These are phyloP conservation scores for Drosophila repletoides DNA, from an alignment of 1,140 invertebrate species.

Conservation along the genomic window DNA sequence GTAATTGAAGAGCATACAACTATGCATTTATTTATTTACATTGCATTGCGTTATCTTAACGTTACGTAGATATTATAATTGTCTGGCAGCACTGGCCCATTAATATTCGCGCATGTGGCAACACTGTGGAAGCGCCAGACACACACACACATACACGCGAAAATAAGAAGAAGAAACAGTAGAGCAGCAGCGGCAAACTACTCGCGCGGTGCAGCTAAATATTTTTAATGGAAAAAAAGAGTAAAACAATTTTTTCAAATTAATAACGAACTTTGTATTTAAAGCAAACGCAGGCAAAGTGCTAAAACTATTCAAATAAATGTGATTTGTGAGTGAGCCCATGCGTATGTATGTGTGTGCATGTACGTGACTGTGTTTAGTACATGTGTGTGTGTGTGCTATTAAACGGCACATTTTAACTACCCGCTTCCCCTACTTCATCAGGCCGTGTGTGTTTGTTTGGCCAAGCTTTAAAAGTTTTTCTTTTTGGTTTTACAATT, in stretches of 20 bases:
- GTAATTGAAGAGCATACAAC: too few relatives aligned
- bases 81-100: slow-evolving; percentile 25
- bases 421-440: slow-evolving; percentile 17
- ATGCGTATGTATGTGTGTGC: slow-evolving; percentile 5
- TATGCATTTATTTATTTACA: neutral
- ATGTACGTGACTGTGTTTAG: neutral
- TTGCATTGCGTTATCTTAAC: neutral
- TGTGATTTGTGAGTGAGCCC: slow-evolving; percentile 34
- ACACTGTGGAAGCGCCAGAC: slow-evolving; percentile 40
- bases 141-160: slow-evolving; percentile 62
- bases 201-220: slow-evolving; percentile 53
- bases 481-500: slow-evolving; percentile 30
- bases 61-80: slow-evolving; percentile 19
- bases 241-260: slow-evolving; percentile 29
- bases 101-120: slow-evolving; percentile 51
- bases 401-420: slow-evolving; percentile 51
- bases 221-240: too few relatives aligned
- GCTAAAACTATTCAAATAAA: slow-evolving; percentile 21
- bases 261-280: slow-evolving; percentile 6
- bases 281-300: neutral
- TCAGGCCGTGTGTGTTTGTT: slow-evolving; percentile 33
- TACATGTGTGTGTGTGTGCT: slow-evolving; percentile 11
- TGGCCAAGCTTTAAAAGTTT: slow-evolving; percentile 7
- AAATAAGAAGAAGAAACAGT: slow-evolving; percentile 53
- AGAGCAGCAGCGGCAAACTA: slow-evolving; percentile 74